These are phyloP conservation scores for Halcyon leucocephala DNA, from an alignment of 2,797 vertebrate genomes.

Conservation along the genomic window DNA sequence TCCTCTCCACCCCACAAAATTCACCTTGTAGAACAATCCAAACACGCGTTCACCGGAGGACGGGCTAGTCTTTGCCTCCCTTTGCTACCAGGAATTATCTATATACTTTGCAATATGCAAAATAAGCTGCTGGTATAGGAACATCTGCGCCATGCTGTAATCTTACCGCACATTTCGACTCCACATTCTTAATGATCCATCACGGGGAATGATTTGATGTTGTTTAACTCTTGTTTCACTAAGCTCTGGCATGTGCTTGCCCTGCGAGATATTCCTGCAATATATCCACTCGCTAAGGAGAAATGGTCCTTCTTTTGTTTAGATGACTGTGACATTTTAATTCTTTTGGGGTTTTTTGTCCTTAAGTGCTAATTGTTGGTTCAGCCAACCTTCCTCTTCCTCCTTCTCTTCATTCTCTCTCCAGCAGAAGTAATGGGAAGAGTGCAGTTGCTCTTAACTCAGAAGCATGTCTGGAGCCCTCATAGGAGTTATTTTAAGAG, in stretches of 20 bases:
- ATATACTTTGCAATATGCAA: conserved; percentile 40
- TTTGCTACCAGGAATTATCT: not conserved
- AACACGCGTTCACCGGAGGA: not conserved
- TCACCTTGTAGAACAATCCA: not conserved
- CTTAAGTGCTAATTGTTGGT: conserved; percentile 47
- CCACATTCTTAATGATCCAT: conserved; percentile 74
- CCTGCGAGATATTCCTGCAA: not conserved
- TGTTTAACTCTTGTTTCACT: conserved; percentile 70
- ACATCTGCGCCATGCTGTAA: conserved; percentile 68
- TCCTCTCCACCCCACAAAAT: not conserved
- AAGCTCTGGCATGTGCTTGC: not conserved
- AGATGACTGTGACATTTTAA: conserved; percentile 5
- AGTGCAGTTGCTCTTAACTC: conserved; percentile 38
- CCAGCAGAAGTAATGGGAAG: conserved; percentile 54
- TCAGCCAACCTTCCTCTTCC: conserved; percentile 16
- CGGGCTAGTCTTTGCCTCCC: not conserved
- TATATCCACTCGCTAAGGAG: conserved; percentile 29
- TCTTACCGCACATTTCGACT: conserved; percentile 62
- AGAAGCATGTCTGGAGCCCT: not conserved
- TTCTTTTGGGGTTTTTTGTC: not conserved
- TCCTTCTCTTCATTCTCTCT: conserved; percentile 32
- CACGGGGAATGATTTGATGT: conserved; percentile 70
- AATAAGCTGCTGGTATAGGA: conserved; percentile 30
- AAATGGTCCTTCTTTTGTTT: conserved; percentile 55
- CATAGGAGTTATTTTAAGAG: not conserved